Base-by-base conservation (phyloP, 2,113 vertebrate genomes). In the Thunnus maccoyii region DNA sequence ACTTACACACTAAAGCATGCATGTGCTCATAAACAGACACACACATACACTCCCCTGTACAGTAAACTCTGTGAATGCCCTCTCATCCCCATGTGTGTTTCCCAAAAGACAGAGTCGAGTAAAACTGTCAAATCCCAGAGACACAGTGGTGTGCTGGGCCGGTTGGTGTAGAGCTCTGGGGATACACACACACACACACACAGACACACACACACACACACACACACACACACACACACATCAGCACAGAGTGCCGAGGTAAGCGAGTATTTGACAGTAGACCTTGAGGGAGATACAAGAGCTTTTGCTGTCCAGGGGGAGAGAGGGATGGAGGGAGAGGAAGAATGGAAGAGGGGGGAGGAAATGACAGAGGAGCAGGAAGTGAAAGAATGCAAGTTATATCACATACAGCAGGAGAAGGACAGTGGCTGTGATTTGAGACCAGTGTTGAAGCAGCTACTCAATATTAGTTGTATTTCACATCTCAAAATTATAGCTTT, bases 211-310 rank as follows among this genome's bases (percentile, higher is more conserved):
- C 69, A 63, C 54, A 66, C 47, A 55, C 48, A 78, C 57, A 51
- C 61, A 46, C 47, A 56, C 30, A 55, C 32, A 67, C 56, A 56
- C 50, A 30, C 72, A 64, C 67, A 77, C 63, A 75, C 22, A 72
- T 25, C 60, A 76, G 77, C 54, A 30, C 56, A 82, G 71, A 92
- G 86, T 93, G 91, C 91, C 69, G 87, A 89, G 87, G 91, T 91
- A 88, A 91, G 91, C 90, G 83, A 72, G 80, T 92, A 84, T 91
- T 89, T 93, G 92, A 93, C 91, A 91, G 91, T 55, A 71, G 88
- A 92, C 91, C 91, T 90, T 92, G 86, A 76, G 91, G 88, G 91
- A 93, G 88, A 92, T 76, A 79, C 76, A 92, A 82, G 87, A 86
- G 88, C 73, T 80, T 75, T 83, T 63, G 15, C 72, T 86, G 73